A percentile compares a stretch with the other conserved stretches of the same genome.
Evolutionary conservation across 2,888 invertebrate species (phyloP).

Genomic region (Blastobasis adustella): DNA sequence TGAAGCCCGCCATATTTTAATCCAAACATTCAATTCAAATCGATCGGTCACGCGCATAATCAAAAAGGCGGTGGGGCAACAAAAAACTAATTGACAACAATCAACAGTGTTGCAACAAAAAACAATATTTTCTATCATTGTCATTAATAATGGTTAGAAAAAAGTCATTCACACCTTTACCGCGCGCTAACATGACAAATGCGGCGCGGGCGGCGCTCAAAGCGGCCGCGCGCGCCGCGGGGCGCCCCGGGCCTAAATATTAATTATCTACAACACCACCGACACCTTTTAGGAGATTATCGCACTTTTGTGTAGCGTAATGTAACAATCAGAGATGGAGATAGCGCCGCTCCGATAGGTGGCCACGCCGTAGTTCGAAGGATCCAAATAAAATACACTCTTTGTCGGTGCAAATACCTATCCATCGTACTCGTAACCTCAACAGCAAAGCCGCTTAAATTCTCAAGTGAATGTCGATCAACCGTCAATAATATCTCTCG

Average conservation of each 20-base stretch:
- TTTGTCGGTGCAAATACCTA: too few relatives aligned
- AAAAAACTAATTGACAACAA: slow-evolving; percentile 73
- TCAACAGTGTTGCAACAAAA: slow-evolving; percentile 66
- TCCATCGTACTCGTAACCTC: too few relatives aligned
- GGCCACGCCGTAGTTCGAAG: slow-evolving; percentile 16
- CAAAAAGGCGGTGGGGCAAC: slow-evolving; percentile 39
- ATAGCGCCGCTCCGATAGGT: slow-evolving; percentile 34
- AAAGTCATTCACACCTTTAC: slow-evolving; percentile 72
- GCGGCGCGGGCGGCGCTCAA: slow-evolving; percentile 42
- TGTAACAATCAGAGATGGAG: slow-evolving; percentile 57
- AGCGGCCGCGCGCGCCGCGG: slow-evolving; percentile 59
- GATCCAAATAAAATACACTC: slow-evolving; percentile 1
- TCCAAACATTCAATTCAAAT: slow-evolving; percentile 67
- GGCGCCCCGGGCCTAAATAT: slow-evolving; percentile 65
- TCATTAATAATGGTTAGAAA: slow-evolving; percentile 70
- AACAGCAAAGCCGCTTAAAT: too few relatives aligned
- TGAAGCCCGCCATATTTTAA: slow-evolving; percentile 60
- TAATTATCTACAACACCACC: slow-evolving; percentile 69
- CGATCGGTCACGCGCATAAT: slow-evolving; percentile 61
- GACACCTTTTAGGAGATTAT: slow-evolving; percentile 72
- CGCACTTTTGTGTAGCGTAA: slow-evolving; percentile 53
- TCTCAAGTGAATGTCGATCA: too few relatives aligned
- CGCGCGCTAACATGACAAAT: slow-evolving; percentile 72
- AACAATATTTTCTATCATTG: slow-evolving; percentile 72
- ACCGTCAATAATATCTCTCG: too few relatives aligned